Conservation (phyloP, 2,888 invertebrate species). For the Drosophila subquinaria region DNA sequence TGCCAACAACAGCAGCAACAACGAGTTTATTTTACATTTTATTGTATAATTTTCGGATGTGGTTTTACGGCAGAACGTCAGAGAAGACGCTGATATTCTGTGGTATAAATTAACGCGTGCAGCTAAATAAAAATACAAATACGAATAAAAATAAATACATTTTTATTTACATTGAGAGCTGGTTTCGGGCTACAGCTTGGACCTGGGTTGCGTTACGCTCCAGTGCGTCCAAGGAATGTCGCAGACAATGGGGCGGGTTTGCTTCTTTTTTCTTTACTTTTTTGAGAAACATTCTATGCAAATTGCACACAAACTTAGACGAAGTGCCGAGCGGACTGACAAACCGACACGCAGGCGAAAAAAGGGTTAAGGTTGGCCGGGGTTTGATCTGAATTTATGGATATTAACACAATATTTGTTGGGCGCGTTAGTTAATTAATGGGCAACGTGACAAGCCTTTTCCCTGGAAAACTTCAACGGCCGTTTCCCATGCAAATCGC, state of each 20-base stretch:
- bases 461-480: constrained; percentile 47
- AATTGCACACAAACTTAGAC: constrained; percentile 42
- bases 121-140: constrained; percentile 74
- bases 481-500: constrained; percentile 72
- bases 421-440: constrained; percentile 47
- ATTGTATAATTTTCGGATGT: constrained; percentile 80
- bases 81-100: constrained; percentile 40
- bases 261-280: constrained; percentile 18
- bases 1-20: constrained; percentile 35
- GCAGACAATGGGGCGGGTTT: constrained; percentile 76
- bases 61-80: constrained; percentile 56
- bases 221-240: constrained; percentile 68
- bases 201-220: constrained; percentile 54
- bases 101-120: constrained; percentile 80
- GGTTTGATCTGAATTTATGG: constrained; percentile 60
- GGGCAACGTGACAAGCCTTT: constrained; percentile 49
- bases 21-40: constrained; percentile 76
- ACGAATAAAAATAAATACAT: constrained; percentile 70
- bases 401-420: constrained; percentile 76
- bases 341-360: constrained; percentile 24
- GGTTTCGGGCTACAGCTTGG: constrained; percentile 28
- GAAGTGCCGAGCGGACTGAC: neutral
- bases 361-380: constrained; percentile 67
- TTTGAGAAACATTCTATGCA: constrained; percentile 67
- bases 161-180: constrained; percentile 67